Conservation (phyloP, 2,888 invertebrate species). For the Drosophila yooni region DNA sequence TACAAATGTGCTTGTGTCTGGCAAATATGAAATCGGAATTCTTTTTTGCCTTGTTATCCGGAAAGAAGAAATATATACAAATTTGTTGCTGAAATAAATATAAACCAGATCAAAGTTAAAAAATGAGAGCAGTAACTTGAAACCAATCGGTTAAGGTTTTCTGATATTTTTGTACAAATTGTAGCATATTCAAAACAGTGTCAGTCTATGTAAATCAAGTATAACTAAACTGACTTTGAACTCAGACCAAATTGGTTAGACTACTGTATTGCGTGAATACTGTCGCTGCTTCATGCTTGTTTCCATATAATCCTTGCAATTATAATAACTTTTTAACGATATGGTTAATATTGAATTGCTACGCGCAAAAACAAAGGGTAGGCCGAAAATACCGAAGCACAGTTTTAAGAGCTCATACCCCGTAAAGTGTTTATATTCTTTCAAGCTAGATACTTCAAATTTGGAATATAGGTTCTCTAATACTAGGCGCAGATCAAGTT, state of each 20-base stretch:
- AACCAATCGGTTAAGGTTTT: neutral
- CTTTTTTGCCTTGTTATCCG: neutral
- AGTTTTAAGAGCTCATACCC: constrained; percentile 32
- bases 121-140: neutral
- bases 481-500: too few relatives aligned
- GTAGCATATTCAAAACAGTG: neutral
- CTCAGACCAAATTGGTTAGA: constrained; percentile 13
- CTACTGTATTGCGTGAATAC: constrained; percentile 8
- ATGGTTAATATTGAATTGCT: constrained; percentile 24
- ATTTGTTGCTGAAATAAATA: neutral
- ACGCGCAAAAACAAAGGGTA: constrained; percentile 32
- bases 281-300: constrained; percentile 22
- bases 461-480: too few relatives aligned
- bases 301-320: constrained; percentile 25
- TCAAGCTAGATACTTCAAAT: too few relatives aligned
- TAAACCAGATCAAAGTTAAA: neutral
- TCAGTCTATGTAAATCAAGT: neutral
- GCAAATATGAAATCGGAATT: neutral
- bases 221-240: neutral
- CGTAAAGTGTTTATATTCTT: too few relatives aligned
- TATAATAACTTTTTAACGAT: constrained; percentile 21
- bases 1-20: neutral
- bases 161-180: neutral
- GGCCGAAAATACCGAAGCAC: constrained; percentile 30
- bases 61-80: neutral